phyloP scores from a whole-genome alignment of 1,140 invertebrate species.

The Drosophila aff. region DNA sequence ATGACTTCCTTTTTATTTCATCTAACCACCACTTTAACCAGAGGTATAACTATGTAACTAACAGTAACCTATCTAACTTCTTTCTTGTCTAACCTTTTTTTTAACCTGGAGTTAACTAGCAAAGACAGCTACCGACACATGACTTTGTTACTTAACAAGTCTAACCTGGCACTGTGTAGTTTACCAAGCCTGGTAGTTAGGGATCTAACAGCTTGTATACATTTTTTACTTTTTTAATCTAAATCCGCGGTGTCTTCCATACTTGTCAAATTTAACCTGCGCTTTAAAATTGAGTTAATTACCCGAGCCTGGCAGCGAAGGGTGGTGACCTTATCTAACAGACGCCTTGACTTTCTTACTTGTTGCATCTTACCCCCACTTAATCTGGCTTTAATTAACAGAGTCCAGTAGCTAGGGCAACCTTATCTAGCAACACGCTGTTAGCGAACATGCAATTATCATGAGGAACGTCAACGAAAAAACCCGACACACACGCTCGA shows the following conservation, averaged over 20 bases:
- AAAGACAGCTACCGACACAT: no score
- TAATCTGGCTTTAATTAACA: conserved; percentile 4
- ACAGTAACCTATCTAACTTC: no score
- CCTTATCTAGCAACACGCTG: conserved; percentile 37
- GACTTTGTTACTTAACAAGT: no score
- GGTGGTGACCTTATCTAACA: neutral
- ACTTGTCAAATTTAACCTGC: neutral
- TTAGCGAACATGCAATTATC: conserved; percentile 22
- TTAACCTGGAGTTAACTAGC: no score
- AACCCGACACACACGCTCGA: conserved; percentile 15
- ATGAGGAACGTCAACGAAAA: conserved; percentile 60
- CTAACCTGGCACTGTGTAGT: no score
- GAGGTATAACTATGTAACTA: no score
- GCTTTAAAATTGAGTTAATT: neutral
- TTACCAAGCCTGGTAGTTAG: no score
- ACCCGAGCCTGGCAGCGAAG: neutral
- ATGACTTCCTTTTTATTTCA: no score
- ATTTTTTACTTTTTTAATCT: no score
- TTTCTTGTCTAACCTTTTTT: no score
- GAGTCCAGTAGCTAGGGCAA: neutral
- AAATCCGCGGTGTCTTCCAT: neutral
- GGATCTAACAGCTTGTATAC: no score
- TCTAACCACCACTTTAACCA: no score
- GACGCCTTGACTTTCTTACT: neutral
- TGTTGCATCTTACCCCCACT: neutral